Evolutionary conservation across 2,888 invertebrate species (phyloP), one percentile per base, ranked within the genome.

Genomic region (Xanthorhoe spadicearia): DNA sequence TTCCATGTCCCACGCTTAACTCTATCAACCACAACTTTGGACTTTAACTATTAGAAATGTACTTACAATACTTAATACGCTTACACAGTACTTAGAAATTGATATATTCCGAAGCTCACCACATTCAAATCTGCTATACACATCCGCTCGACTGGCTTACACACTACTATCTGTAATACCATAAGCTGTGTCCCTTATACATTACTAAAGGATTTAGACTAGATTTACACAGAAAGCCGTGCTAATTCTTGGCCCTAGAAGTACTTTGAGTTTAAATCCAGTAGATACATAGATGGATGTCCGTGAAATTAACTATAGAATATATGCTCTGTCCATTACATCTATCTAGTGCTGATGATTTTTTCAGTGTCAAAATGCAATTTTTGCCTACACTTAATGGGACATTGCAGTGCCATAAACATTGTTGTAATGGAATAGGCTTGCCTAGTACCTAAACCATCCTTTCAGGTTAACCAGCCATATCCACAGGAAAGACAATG

Each of bases 121-220:
- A 55, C 59, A 49, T 59, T 59, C 38, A 59, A 64, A 64, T 64
- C 54, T 64, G 59, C 55, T 59, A 59, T 54, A 43, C 49, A 64
- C 49, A 59, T 59, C 54, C 54, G 10, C 46, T 48, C 38, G 13
- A 53, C 58, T 43, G 54, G 58, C 54, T 64, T 50, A 54, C 53
- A 53, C 28, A 51, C 58, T 64, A 50, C 59, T 49, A 64, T 49
- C 53, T 23, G 59, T 54, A 58, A 58, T 52, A 58, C 48, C 38
- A 5, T 64, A 53, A 64, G 63, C 63, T 51, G 13, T 23, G 28
- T 57, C 57, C 19, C 56, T 54, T 19, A 51, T 64, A 55, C 58
- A 59, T 59, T 38, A 51, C 51, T 54, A 23, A 43, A 54, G 64
- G 64, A 51, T 68, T 61, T 48, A 56, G 15, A 8, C 23, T 9